Evolutionary conservation across 2,113 vertebrate species (phyloP).

Genomic region (Lucifuga dentata): DNA sequence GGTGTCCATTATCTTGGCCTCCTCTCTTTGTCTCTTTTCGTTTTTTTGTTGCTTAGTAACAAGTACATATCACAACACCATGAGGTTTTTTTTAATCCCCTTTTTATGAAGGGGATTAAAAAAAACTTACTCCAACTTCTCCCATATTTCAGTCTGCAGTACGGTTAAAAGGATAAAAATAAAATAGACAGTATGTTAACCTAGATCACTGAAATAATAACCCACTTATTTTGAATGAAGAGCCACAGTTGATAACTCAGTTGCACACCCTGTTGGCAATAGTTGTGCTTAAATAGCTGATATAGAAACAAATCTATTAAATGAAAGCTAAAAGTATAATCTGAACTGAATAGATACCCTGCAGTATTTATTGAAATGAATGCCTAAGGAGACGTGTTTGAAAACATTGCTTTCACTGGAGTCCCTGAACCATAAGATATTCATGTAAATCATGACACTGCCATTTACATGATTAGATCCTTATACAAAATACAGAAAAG

Average conservation of each 20-base stretch:
- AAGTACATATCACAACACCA: slow-evolving; percentile 16
- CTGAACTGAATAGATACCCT: neutral
- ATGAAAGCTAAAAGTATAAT: slow-evolving; percentile 4
- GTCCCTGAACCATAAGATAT: slow-evolving; percentile 16
- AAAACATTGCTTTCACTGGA: slow-evolving; percentile 3
- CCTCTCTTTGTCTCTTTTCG: neutral
- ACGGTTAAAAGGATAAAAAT: slow-evolving; percentile 56
- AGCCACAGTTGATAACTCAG: slow-evolving; percentile 32
- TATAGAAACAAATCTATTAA: slow-evolving; percentile 9
- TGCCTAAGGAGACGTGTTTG: slow-evolving; percentile 12
- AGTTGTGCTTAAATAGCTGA: neutral
- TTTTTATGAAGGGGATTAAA: slow-evolving; percentile 60
- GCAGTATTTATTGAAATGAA: slow-evolving; percentile 11
- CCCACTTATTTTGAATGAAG: slow-evolving; percentile 59
- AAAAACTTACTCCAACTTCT: slow-evolving; percentile 39
- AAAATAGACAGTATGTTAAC: slow-evolving; percentile 69
- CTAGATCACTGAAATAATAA: slow-evolving; percentile 79
- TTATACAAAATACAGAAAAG: slow-evolving; percentile 7
- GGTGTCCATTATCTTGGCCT: neutral
- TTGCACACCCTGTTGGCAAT: slow-evolving; percentile 63
- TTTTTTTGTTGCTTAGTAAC: slow-evolving; percentile 11
- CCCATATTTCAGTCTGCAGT: slow-evolving; percentile 44
- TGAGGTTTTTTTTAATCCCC: slow-evolving; percentile 35
- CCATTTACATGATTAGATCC: slow-evolving; percentile 16
- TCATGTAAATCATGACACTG: slow-evolving; percentile 12